Conservation (phyloP, 2,797 vertebrate genomes). For the Cynopterus sphinx region DNA sequence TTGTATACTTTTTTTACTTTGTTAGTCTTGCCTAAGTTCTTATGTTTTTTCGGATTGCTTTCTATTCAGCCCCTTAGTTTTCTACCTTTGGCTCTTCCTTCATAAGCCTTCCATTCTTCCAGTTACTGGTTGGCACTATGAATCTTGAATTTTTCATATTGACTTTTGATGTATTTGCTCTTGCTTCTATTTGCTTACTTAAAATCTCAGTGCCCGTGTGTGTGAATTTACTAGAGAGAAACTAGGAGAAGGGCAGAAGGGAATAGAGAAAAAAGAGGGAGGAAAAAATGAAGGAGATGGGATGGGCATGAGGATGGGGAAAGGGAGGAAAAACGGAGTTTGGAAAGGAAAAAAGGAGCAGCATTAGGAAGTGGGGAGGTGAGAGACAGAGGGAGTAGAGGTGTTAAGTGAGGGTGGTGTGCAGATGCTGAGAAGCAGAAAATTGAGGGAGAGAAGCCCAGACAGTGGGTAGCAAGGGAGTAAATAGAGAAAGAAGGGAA, state of each 20-base stretch:
- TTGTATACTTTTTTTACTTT: background rate
- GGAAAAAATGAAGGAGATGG: background rate
- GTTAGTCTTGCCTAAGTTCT: constrained; percentile 1
- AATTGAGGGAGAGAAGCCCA: background rate
- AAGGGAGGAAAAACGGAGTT: background rate
- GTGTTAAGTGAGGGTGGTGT: background rate
- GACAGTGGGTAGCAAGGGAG: background rate
- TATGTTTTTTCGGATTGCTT: background rate
- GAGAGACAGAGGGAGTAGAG: background rate
- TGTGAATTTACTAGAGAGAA: background rate
- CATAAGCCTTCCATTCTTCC: background rate
- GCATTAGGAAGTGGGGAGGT: background rate
- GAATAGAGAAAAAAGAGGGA: background rate
- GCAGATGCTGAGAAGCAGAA: background rate
- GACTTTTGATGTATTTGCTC: constrained; percentile 20
- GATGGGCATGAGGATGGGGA: background rate
- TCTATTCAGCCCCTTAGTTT: background rate
- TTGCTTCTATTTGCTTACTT: constrained; percentile 4
- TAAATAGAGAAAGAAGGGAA: background rate
- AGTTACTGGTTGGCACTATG: background rate
- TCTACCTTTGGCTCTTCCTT: background rate
- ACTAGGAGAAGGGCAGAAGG: background rate
- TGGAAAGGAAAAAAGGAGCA: background rate
- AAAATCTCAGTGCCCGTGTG: background rate
- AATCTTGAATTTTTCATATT: constrained; percentile 11